Conservation (phyloP, 92 coral and sea anemone genomes). For the Siderastrea radians region DNA sequence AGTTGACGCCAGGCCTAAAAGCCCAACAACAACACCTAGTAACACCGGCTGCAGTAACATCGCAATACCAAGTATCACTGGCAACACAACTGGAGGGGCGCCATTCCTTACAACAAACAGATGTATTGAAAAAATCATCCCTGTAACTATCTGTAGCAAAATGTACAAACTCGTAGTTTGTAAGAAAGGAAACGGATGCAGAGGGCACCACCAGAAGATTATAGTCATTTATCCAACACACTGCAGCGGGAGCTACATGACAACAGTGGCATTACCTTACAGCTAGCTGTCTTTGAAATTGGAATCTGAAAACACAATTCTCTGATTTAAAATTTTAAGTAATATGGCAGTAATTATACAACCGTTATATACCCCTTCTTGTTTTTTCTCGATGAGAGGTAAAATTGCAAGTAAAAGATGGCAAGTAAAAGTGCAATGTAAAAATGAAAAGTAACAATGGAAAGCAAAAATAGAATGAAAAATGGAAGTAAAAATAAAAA, state of each 20-base stretch:
- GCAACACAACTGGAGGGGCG: not conserved
- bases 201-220: not conserved
- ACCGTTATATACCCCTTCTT: too few relatives aligned
- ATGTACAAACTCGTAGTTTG: not conserved
- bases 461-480: too few relatives aligned
- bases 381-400: too few relatives aligned
- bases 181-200: not conserved
- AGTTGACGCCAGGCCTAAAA: not conserved
- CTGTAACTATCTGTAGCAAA: not conserved
- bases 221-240: not conserved
- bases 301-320: too few relatives aligned
- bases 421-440: too few relatives aligned
- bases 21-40: not conserved
- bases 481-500: too few relatives aligned
- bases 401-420: too few relatives aligned
- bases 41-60: not conserved
- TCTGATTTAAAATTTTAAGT: too few relatives aligned
- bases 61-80: not conserved
- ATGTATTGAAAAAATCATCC: not conserved
- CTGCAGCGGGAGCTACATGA: not conserved
- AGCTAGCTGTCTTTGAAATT: not conserved
- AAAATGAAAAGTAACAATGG: too few relatives aligned
- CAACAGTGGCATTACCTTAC: not conserved
- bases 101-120: not conserved
- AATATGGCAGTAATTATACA: not conserved